A percentile compares a stretch with the other conserved stretches of the same genome.
Evolutionary conservation across 2,888 invertebrate species (phyloP).

Genomic region (Epinotia brunnichana): DNA sequence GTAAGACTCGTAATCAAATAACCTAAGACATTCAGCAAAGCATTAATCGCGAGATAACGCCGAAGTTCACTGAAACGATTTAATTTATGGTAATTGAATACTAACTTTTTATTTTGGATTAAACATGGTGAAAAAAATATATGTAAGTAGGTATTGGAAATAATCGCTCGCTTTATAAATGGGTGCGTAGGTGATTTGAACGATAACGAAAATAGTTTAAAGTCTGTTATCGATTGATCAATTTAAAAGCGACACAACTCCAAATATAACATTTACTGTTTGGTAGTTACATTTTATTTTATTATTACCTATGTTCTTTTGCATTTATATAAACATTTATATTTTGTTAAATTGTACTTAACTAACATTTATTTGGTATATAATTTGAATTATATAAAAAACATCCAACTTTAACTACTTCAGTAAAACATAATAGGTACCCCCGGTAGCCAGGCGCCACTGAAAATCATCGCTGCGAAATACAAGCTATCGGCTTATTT

Average conservation of each 20-base stretch:
- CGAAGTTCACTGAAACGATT: constrained; percentile 32
- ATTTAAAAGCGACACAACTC: not conserved
- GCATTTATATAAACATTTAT: not conserved
- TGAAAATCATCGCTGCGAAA: too few species aligned
- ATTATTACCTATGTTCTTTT: not conserved
- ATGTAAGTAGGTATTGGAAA: not conserved
- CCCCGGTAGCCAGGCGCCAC: too few species aligned
- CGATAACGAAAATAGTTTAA: not conserved
- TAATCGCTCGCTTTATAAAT: constrained; percentile 13
- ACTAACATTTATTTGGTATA: too few species aligned
- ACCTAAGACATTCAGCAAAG: constrained; percentile 28
- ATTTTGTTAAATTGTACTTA: too few species aligned
- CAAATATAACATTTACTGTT: not conserved
- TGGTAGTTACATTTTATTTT: not conserved
- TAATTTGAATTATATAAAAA: too few species aligned
- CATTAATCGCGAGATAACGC: constrained; percentile 38
- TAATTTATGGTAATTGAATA: constrained; percentile 30
- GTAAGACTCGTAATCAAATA: constrained; percentile 24
- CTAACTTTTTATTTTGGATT: constrained; percentile 15
- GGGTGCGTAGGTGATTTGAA: constrained; percentile 6
- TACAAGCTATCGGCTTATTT: too few species aligned
- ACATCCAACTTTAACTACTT: too few species aligned
- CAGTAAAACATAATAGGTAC: too few species aligned
- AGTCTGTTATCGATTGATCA: not conserved
- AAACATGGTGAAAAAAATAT: constrained; percentile 2